Evolutionary conservation across 2,113 vertebrate genomes (phyloP), one percentile per base, ranked within the genome.

Genomic region (Chaetorhynchus papuensis): DNA sequence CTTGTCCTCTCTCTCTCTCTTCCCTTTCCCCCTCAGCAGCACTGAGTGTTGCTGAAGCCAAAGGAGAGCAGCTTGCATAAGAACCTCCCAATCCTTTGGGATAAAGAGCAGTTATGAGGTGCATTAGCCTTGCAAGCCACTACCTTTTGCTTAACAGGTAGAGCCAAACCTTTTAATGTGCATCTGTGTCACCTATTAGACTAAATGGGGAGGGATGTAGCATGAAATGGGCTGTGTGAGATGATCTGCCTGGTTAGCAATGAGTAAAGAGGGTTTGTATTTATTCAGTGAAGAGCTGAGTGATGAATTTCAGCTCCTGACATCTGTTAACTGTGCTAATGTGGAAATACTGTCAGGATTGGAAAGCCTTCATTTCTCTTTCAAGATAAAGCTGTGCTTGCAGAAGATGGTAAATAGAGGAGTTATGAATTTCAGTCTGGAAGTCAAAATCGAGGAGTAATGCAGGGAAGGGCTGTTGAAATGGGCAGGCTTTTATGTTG

Each of bases 291-390:
- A 42, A 65, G 83, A 60, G 13, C 16, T 87, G 70, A 33, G n/a
- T 12, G 22, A 45, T 87, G 69, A 81, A 35, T 94, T 77, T 87
- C 57, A 37, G 57, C 54, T 79, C 74, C 56, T 82, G 74, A 76
- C 87, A 68, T 37, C 81, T 91, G 4, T 85, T 96, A 87, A 45
- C 69, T 21, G 3, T 56, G 57, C 93, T 95, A 89, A 94, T 93
- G 77, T 95, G 95, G 94, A 96, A 96, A 87, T 85, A 35, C 84
- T 89, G 87, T 79, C 74, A 76, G 53, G 65, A 56, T 37, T 13
- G 11, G 15, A 85, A 76, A 79, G 35, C 69, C 6, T 50, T 71
- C 20, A 11, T 93, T 96, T 89, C 72, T 89, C 75, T 83, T 65
- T 30, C 8, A 41, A 60, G 69, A 64, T 44, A 60, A 93, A 89